Conservation (phyloP, 2,888 invertebrate genomes). For the Caenorhabditis wallacei region DNA sequence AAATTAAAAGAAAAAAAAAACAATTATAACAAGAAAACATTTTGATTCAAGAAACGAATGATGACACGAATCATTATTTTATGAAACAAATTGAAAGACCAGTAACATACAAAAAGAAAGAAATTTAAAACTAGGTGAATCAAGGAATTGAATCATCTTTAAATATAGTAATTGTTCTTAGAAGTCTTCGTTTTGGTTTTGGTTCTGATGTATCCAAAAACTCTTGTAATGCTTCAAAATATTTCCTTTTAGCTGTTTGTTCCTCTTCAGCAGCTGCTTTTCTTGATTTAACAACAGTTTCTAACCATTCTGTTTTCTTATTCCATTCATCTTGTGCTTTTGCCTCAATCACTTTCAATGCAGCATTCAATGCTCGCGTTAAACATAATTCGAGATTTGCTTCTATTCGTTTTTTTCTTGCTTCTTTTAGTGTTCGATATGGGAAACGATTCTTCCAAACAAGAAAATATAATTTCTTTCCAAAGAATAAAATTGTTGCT, state of each 20-base stretch:
- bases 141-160: slow-evolving; percentile 19
- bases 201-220: slow-evolving; percentile 44
- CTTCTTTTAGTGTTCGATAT: slow-evolving; percentile 21
- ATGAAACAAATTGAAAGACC: not conserved
- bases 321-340: slow-evolving; percentile 25
- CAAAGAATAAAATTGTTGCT: slow-evolving; percentile 24
- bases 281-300: not conserved
- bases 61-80: not conserved
- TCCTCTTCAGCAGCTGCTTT: slow-evolving; percentile 24
- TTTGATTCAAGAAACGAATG: too few relatives aligned
- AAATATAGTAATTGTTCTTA: slow-evolving; percentile 40
- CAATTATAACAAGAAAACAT: too few relatives aligned
- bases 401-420: not conserved
- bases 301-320: slow-evolving; percentile 13
- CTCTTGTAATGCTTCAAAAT: slow-evolving; percentile 35
- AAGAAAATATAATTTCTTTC: slow-evolving; percentile 11
- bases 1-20: too few relatives aligned
- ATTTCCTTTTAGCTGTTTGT: slow-evolving; percentile 35
- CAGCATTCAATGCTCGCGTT: not conserved
- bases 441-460: slow-evolving; percentile 41
- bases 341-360: not conserved
- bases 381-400: not conserved
- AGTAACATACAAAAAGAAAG: not conserved
- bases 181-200: slow-evolving; percentile 14
- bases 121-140: not conserved